Conservation (phyloP, 53 echinoderm and acorn worm species). For the Temnopleurus reevesii region DNA sequence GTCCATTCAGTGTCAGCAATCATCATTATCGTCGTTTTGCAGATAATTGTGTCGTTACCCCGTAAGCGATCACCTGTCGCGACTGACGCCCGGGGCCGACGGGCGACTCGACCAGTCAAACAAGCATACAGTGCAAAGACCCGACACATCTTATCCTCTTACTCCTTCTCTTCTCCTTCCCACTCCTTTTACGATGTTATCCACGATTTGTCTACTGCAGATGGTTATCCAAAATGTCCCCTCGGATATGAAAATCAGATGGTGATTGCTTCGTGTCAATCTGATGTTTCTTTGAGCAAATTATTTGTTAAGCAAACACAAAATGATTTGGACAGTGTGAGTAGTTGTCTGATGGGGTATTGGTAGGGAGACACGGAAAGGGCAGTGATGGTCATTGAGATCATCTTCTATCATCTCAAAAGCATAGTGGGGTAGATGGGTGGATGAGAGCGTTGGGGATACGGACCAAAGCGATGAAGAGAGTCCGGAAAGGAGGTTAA, state of each 20-base stretch:
- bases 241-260: background rate
- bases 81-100: constrained; percentile 29
- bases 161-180: background rate
- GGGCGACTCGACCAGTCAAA: background rate
- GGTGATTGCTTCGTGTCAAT: background rate
- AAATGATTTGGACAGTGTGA: no score
- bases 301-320: no score
- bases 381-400: background rate
- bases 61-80: constrained; percentile 31
- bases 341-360: background rate
- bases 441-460: no score
- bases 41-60: constrained; percentile 56
- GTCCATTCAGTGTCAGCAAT: constrained; percentile 44
- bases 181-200: background rate
- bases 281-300: background rate
- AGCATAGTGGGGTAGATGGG: no score
- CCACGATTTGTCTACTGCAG: background rate
- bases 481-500: no score
- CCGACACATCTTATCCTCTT: background rate
- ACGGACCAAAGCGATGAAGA: no score
- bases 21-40: constrained; percentile 61
- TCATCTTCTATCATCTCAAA: no score
- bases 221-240: background rate
- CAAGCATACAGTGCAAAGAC: constrained; percentile 37
- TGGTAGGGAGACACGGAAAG: no score